Percentiles rank a stretch among this genome's conserved stretches.
Evolutionary conservation across 1,140 invertebrate species (phyloP).

Genomic region (Diorhabda carinulata): DNA sequence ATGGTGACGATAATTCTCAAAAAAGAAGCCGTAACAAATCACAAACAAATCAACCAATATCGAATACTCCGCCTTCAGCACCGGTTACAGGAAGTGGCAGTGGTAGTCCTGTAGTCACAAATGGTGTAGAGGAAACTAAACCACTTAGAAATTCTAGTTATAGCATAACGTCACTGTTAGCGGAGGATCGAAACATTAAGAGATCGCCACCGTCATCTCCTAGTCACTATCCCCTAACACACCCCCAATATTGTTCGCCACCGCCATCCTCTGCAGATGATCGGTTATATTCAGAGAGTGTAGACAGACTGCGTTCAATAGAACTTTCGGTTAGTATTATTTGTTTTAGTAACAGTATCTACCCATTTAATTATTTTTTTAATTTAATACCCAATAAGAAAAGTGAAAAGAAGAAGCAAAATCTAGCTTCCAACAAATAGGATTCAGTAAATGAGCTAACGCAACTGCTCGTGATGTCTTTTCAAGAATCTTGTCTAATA

Average conservation of each 20-base stretch:
- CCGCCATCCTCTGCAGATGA: constrained; percentile 37
- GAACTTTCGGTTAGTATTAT: constrained; percentile 42
- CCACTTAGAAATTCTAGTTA: constrained; percentile 50
- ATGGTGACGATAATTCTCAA: constrained; percentile 28
- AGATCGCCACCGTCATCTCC: constrained; percentile 42
- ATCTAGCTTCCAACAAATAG: too few relatives aligned
- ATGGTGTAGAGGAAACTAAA: constrained; percentile 36
- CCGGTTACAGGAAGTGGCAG: constrained; percentile 4
- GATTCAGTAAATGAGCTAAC: too few relatives aligned
- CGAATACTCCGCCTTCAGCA: constrained; percentile 22
- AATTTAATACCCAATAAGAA: too few relatives aligned
- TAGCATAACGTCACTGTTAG: constrained; percentile 73
- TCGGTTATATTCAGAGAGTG: constrained; percentile 45
- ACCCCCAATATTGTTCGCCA: constrained; percentile 32
- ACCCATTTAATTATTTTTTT: too few relatives aligned
- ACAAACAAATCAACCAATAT: constrained; percentile 38
- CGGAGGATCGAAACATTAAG: constrained; percentile 44
- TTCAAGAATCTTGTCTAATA: too few relatives aligned
- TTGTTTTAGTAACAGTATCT: too few relatives aligned
- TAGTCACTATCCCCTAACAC: constrained; percentile 42
- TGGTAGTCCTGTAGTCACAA: constrained; percentile 35
- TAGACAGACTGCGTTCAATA: constrained; percentile 44
- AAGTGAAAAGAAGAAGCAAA: too few relatives aligned
- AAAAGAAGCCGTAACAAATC: constrained; percentile 43
- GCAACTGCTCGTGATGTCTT: too few relatives aligned